Evolutionary conservation across 2,797 vertebrate species (phyloP).

Genomic region (Dryobates pubescens): DNA sequence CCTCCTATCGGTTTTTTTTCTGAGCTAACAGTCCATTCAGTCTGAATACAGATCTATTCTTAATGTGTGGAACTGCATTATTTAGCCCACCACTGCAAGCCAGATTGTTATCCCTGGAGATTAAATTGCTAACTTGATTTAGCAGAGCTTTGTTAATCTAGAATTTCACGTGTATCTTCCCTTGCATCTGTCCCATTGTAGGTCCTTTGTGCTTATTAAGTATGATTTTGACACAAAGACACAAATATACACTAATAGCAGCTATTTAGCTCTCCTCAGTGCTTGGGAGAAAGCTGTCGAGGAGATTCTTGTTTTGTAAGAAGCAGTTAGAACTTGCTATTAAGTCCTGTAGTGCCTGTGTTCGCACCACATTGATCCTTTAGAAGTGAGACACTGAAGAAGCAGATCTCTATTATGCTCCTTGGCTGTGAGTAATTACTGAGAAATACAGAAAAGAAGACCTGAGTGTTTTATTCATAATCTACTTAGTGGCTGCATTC

Average conservation of each 20-base stretch:
- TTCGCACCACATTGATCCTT: neutral
- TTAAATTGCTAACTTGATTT: slow-evolving; percentile 32
- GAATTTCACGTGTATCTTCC: neutral
- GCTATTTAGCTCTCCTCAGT: neutral
- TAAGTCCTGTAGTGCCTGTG: neutral
- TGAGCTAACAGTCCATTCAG: neutral
- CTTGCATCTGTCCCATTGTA: neutral
- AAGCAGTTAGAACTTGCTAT: neutral
- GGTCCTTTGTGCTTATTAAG: neutral
- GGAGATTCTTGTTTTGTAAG: neutral
- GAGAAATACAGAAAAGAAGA: neutral
- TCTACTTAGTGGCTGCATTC: neutral
- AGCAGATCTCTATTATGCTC: neutral
- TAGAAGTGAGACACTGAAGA: neutral
- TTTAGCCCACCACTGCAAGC: slow-evolving; percentile 19
- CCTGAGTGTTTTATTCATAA: slow-evolving; percentile 7
- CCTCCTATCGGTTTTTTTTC: neutral
- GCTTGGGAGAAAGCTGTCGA: neutral
- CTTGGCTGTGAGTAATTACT: slow-evolving; percentile 18
- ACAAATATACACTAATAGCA: neutral
- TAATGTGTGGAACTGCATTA: slow-evolving; percentile 21
- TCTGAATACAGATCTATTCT: neutral
- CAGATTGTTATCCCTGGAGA: neutral
- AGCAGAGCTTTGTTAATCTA: slow-evolving; percentile 1
- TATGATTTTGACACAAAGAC: neutral